Evolutionary conservation across 2,797 vertebrate genomes (phyloP).

Genomic region (Premnoplex brunnescens): DNA sequence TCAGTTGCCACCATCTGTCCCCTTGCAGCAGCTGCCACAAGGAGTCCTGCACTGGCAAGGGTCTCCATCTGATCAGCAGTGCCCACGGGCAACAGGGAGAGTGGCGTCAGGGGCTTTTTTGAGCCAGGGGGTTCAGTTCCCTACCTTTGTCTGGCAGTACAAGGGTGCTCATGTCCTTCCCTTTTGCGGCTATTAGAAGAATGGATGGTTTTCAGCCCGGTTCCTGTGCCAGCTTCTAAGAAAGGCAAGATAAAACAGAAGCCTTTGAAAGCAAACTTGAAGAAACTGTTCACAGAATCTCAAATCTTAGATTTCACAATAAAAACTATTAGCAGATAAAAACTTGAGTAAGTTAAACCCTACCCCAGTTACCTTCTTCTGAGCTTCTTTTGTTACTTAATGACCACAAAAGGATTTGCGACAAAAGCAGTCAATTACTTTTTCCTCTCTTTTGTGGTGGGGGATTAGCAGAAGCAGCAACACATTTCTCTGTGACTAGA

Average conservation of each 20-base stretch:
- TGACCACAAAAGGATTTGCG: background rate
- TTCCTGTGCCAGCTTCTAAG: background rate
- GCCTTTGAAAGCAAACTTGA: background rate
- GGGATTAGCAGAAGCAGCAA: background rate
- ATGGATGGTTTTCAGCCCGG: background rate
- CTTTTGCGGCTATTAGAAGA: background rate
- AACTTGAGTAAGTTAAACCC: background rate
- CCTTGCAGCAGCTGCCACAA: background rate
- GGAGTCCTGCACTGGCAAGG: background rate
- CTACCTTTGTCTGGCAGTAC: background rate
- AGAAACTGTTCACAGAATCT: background rate
- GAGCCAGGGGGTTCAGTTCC: background rate
- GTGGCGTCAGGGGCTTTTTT: background rate
- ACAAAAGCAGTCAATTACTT: background rate
- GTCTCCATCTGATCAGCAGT: background rate
- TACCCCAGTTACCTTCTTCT: background rate
- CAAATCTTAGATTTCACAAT: background rate
- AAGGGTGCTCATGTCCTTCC: background rate
- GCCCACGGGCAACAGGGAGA: background rate
- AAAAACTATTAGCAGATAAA: background rate
- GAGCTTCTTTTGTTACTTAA: background rate
- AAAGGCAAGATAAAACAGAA: background rate
- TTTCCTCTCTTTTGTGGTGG: background rate
- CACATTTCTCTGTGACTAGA: background rate
- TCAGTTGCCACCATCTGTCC: background rate